A percentile compares a stretch with the other conserved stretches of the same genome.
These are phyloP conservation scores for Macrobrachium rosenbergii DNA, from an alignment of 1,140 invertebrate species.

Conservation along the genomic window DNA sequence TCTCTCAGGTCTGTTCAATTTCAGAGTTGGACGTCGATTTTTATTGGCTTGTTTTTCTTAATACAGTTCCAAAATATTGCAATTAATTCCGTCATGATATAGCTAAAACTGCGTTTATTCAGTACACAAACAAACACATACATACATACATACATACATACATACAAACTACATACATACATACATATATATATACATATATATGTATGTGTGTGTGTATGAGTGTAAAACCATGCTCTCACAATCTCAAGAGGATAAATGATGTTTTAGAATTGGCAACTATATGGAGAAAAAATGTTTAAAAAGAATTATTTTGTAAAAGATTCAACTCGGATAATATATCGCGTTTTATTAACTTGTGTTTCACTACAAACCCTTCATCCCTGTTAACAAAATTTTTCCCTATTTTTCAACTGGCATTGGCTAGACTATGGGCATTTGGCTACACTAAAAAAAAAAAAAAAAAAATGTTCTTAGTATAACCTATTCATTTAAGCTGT, in stretches of 20 bases:
- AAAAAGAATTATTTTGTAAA: conserved; percentile 29
- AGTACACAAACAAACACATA: not conserved
- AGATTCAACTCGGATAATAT: conserved; percentile 22
- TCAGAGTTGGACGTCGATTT: too few relatives aligned
- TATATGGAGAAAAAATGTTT: conserved; percentile 10
- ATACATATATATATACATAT: conserved; percentile 35
- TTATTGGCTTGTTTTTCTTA: too few relatives aligned
- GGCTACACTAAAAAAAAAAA: too few relatives aligned
- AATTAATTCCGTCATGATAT: not conserved
- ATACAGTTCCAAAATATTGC: not conserved
- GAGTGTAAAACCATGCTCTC: not conserved
- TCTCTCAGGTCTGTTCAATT: too few relatives aligned
- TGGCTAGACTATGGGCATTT: not conserved
- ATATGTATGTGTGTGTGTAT: conserved; percentile 28
- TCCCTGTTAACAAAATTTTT: not conserved
- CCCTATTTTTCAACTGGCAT: too few relatives aligned
- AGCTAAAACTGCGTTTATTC: not conserved
- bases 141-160: conserved; percentile 4
- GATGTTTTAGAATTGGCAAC: conserved; percentile 18
- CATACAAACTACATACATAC: conserved; percentile 21
- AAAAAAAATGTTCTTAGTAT: too few relatives aligned
- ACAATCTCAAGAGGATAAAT: conserved; percentile 32
- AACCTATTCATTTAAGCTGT: too few relatives aligned
- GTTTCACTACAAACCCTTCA: not conserved
- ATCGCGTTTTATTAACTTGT: conserved; percentile 28